Evolutionary conservation across 2,888 invertebrate genomes (phyloP).

Genomic region (Cantharis lateralis): DNA sequence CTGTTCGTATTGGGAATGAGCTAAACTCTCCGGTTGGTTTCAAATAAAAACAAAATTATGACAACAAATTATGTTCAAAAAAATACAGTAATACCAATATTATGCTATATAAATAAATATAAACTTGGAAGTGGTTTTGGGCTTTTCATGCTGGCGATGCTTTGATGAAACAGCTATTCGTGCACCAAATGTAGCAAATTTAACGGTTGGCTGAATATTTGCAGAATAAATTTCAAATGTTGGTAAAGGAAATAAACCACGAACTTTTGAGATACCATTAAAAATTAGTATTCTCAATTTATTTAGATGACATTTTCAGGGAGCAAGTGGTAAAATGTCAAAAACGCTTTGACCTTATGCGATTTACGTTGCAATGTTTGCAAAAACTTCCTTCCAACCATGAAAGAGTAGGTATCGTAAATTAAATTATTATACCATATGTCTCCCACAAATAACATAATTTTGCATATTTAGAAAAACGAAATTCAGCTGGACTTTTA

Average conservation of each 20-base stretch:
- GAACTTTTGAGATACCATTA: background rate
- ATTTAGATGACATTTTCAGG: background rate
- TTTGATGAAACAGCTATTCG: background rate
- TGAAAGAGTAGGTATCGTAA: background rate
- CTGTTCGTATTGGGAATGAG: background rate
- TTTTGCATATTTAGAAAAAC: conserved; percentile 2
- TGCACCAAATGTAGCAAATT: background rate
- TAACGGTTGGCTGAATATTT: background rate
- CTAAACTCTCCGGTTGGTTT: background rate
- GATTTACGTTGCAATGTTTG: background rate
- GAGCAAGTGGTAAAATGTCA: background rate
- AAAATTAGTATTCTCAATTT: background rate
- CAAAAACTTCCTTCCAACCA: background rate
- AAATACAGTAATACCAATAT: background rate
- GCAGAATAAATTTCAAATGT: background rate
- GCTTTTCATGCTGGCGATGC: background rate
- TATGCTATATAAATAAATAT: background rate
- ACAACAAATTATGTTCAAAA: too few relatives aligned
- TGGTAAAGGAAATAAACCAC: background rate
- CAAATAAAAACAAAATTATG: too few relatives aligned
- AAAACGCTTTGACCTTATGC: background rate
- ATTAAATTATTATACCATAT: conserved; percentile 4
- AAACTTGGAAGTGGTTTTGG: background rate
- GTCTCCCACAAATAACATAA: background rate
- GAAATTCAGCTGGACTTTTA: conserved; percentile 10